Conservation (phyloP, 2,797 vertebrate species). For the Trichosurus vulpecula region DNA sequence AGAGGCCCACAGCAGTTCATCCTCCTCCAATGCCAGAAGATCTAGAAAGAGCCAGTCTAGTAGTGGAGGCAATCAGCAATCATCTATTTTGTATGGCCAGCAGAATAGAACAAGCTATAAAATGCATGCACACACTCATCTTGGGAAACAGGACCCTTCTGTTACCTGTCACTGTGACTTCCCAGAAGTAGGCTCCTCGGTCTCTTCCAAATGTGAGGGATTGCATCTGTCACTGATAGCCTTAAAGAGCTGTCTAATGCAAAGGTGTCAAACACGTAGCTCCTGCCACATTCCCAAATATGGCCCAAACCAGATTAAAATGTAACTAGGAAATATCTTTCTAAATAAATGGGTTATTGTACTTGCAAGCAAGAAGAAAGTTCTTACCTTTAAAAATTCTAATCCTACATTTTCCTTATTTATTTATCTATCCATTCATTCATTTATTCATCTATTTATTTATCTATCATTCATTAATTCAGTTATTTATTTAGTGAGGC, state of each 20-base stretch:
- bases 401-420: not conserved
- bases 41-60: not conserved
- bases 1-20: not conserved
- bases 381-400: not conserved
- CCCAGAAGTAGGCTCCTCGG: not conserved
- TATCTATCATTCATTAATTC: too few relatives aligned
- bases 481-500: too few relatives aligned
- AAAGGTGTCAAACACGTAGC: not conserved
- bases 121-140: not conserved
- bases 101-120: not conserved
- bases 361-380: not conserved
- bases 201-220: not conserved
- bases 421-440: too few relatives aligned
- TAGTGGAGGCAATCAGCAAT: not conserved
- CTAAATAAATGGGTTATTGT: not conserved
- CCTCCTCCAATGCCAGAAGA: not conserved
- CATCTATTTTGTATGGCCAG: not conserved
- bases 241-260: not conserved
- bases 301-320: not conserved
- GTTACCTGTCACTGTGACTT: not conserved
- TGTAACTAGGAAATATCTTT: not conserved
- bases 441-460: too few relatives aligned
- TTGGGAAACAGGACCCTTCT: not conserved
- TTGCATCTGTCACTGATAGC: not conserved
- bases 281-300: not conserved